Evolutionary conservation across 2,113 vertebrate genomes (phyloP).

Genomic region (Maccullochella peelii): DNA sequence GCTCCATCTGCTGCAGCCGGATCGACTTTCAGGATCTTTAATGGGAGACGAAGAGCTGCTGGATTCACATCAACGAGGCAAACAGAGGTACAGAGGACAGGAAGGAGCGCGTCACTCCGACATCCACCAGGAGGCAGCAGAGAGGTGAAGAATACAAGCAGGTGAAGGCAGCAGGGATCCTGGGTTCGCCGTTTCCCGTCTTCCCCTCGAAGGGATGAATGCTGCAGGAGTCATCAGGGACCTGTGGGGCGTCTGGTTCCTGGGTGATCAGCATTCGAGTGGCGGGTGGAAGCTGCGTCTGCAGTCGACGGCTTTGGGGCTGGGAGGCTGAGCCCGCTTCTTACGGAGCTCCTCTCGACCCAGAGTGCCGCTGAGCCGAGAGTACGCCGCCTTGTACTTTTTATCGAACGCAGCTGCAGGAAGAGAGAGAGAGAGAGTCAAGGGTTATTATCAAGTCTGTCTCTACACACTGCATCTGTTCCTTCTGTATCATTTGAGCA

Average conservation of each 20-base stretch:
- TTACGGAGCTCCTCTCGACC: conserved; percentile 87
- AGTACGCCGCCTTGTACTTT: conserved; percentile 89
- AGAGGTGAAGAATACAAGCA: conserved; percentile 29
- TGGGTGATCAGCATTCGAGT: conserved; percentile 87
- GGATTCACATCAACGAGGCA: conserved; percentile 39
- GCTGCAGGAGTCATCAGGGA: neutral
- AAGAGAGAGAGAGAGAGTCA: neutral
- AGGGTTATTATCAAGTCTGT: neutral
- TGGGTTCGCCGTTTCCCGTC: neutral
- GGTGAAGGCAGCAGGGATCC: conserved; percentile 31
- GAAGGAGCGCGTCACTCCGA: neutral
- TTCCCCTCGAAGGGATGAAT: neutral
- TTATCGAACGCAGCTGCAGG: conserved; percentile 90
- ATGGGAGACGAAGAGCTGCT: conserved; percentile 18
- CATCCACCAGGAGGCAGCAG: conserved; percentile 49
- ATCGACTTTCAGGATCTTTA: neutral
- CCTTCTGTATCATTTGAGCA: neutral
- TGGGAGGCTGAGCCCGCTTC: conserved; percentile 87
- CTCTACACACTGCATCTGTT: neutral
- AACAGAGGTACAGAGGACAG: conserved; percentile 29
- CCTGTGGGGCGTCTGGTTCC: neutral
- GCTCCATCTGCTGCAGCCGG: neutral
- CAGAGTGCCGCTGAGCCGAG: conserved; percentile 85
- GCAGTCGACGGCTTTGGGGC: conserved; percentile 91
- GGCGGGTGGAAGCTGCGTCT: conserved; percentile 89